A percentile compares a stretch with the other conserved stretches of the same genome.
phyloP scores from a whole-genome alignment of 2,113 vertebrate species.

The Sula dactylatra region DNA sequence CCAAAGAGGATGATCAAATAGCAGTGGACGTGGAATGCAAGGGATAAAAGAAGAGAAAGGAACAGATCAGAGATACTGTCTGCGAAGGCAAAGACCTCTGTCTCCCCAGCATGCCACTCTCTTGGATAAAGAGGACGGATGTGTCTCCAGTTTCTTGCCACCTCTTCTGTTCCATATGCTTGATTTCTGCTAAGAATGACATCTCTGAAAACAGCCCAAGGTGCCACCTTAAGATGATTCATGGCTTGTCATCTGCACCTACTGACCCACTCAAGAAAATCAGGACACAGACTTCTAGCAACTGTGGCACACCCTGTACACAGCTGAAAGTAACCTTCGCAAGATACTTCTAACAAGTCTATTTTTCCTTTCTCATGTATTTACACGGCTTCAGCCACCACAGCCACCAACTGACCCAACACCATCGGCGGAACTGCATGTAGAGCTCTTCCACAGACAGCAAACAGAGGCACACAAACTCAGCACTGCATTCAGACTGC shows the following conservation, averaged over 20 bases:
- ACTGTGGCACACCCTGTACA: not conserved
- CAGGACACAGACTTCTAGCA: not conserved
- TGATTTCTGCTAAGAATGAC: not conserved
- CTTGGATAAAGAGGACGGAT: not conserved
- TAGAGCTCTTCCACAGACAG: not conserved
- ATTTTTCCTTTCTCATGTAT: not conserved
- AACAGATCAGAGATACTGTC: not conserved
- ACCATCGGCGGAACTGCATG: fast-evolving
- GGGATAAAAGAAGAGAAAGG: not conserved
- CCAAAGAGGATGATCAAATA: not conserved
- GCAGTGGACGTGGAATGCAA: not conserved
- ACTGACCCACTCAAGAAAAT: not conserved
- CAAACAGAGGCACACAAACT: not conserved
- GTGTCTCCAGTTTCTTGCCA: not conserved
- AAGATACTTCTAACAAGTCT: not conserved
- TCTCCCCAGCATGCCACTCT: not conserved
- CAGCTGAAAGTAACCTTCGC: not conserved
- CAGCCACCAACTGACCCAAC: not conserved
- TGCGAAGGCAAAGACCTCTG: not conserved
- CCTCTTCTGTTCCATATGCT: not conserved
- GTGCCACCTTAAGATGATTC: not conserved
- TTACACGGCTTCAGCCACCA: not conserved
- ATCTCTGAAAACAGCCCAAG: not conserved
- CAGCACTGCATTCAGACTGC: not conserved
- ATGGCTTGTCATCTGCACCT: not conserved